Evolutionary conservation across 2,888 invertebrate genomes (phyloP).

Genomic region (Drosophila ustulata): DNA sequence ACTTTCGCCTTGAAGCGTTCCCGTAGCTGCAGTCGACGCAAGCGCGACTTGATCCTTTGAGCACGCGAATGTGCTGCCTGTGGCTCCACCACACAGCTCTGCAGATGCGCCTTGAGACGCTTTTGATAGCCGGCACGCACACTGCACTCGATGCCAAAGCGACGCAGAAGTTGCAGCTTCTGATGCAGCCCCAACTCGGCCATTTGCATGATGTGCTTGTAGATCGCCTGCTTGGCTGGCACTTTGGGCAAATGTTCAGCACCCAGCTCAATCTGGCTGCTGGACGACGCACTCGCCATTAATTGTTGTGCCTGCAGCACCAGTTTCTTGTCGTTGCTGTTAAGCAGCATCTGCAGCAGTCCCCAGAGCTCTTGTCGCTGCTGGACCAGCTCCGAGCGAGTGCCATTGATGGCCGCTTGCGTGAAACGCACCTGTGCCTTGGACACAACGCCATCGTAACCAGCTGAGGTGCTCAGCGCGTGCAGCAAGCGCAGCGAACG

Average conservation of each 20-base stretch:
- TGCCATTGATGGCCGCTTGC: slow-evolving; percentile 63
- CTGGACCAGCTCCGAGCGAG: slow-evolving; percentile 63
- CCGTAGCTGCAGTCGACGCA: slow-evolving; percentile 64
- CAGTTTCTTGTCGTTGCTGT: slow-evolving; percentile 74
- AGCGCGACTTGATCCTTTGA: slow-evolving; percentile 49
- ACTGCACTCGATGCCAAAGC: slow-evolving; percentile 76
- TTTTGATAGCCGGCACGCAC: slow-evolving; percentile 61
- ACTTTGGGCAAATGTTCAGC: slow-evolving; percentile 35
- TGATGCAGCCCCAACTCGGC: slow-evolving; percentile 82
- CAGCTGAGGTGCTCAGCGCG: slow-evolving; percentile 85
- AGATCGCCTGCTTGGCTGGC: slow-evolving; percentile 44
- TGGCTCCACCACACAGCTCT: slow-evolving; percentile 43
- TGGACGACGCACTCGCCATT: slow-evolving; percentile 35
- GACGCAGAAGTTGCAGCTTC: slow-evolving; percentile 81
- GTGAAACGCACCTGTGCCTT: slow-evolving; percentile 79
- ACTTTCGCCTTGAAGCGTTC: slow-evolving; percentile 83
- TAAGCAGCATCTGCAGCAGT: slow-evolving; percentile 75
- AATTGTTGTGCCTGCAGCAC: slow-evolving; percentile 66
- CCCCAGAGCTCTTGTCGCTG: slow-evolving; percentile 74
- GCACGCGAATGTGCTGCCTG: slow-evolving; percentile 17
- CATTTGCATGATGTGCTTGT: slow-evolving; percentile 75
- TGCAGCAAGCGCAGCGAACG: slow-evolving; percentile 87
- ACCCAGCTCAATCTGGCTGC: slow-evolving; percentile 9
- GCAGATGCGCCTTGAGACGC: slow-evolving; percentile 67
- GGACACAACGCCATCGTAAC: slow-evolving; percentile 80